Evolutionary conservation across 2,888 invertebrate species (phyloP).

Genomic region (Zygogramma bicolorata): DNA sequence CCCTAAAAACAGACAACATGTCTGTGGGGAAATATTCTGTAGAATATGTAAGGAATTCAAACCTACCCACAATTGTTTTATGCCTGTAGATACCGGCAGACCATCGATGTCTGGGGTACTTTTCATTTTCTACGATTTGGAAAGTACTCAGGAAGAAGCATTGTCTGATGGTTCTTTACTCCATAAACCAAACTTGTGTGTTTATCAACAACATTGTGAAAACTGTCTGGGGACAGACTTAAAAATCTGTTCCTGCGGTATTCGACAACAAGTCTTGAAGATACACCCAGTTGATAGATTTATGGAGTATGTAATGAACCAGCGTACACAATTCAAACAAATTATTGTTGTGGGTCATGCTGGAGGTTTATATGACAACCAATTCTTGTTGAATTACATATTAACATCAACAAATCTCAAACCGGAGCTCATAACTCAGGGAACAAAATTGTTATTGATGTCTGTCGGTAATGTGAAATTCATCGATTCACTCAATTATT

Average conservation of each 20-base stretch:
- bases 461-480: slow-evolving; percentile 32
- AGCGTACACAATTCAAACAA: slow-evolving; percentile 15
- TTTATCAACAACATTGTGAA: neutral
- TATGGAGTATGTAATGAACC: neutral
- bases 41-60: neutral
- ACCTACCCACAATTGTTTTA: neutral
- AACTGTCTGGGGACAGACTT: neutral
- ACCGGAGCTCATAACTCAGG: slow-evolving; percentile 33
- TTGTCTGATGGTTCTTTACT: neutral
- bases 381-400: slow-evolving; percentile 25
- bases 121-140: neutral
- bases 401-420: slow-evolving; percentile 23
- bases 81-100: neutral
- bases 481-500: slow-evolving; percentile 53
- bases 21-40: neutral
- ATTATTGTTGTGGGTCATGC: slow-evolving; percentile 26
- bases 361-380: slow-evolving; percentile 12
- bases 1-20: neutral
- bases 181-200: neutral
- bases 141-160: neutral
- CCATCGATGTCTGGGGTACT: neutral
- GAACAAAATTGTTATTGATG: slow-evolving; percentile 38
- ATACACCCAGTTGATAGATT: neutral
- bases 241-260: neutral
- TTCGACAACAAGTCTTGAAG: neutral